phyloP scores from a whole-genome alignment of 2,113 vertebrate genomes.

The Rhinopomastus cyanomelas region DNA sequence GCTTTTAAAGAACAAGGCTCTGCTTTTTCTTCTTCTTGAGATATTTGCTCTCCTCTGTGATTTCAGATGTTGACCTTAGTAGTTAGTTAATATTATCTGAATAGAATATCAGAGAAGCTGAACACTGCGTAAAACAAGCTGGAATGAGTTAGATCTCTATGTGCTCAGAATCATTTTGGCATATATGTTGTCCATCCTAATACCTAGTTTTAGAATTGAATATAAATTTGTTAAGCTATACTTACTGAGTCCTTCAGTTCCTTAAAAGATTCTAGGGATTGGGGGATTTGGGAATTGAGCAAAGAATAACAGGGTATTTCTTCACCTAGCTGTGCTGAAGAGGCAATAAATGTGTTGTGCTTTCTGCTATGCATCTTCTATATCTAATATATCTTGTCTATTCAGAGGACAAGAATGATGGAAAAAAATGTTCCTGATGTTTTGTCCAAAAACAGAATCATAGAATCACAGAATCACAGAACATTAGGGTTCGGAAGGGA shows the following conservation, averaged over 20 bases:
- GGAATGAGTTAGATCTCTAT: background rate
- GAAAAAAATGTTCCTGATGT: background rate
- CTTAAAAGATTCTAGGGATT: background rate
- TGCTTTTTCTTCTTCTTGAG: background rate
- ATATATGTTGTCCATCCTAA: background rate
- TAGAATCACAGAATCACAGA: no score
- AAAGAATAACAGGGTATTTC: background rate
- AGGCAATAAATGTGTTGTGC: background rate
- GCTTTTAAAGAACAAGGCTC: background rate
- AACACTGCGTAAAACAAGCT: background rate
- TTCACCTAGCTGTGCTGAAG: background rate
- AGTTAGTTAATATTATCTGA: background rate
- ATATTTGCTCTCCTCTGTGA: background rate
- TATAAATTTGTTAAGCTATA: background rate
- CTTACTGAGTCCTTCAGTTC: background rate
- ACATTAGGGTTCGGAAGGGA: no score
- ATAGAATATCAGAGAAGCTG: background rate
- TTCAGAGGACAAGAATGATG: background rate
- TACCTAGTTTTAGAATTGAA: background rate
- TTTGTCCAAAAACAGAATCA: background rate
- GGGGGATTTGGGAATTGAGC: background rate
- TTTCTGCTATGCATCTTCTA: background rate
- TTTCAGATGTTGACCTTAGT: background rate
- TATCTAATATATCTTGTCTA: background rate
- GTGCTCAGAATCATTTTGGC: background rate